A percentile compares a stretch with the other conserved stretches of the same genome.
phyloP scores from a whole-genome alignment of 2,888 invertebrate genomes.

The Nomada hirtipes region DNA sequence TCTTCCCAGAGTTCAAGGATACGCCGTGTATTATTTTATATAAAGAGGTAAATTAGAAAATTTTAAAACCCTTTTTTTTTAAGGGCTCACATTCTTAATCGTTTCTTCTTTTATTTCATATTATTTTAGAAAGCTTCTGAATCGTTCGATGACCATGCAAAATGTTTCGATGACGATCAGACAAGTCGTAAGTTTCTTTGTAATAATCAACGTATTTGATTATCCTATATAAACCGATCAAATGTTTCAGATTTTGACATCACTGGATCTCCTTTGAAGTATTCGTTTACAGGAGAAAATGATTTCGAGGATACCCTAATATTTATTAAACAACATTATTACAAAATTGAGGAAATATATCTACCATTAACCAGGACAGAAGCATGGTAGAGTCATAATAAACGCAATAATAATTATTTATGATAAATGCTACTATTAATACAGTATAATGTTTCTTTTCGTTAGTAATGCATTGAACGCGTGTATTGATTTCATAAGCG shows the following conservation, averaged over 20 bases:
- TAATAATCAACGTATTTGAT: background rate
- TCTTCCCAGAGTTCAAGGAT: constrained; percentile 67
- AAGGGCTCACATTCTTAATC: background rate
- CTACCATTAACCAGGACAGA: constrained; percentile 65
- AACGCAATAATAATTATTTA: background rate
- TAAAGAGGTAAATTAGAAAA: constrained; percentile 48
- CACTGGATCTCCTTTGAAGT: constrained; percentile 75
- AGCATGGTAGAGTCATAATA: constrained; percentile 65
- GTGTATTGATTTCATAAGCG: constrained; percentile 59
- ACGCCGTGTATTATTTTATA: constrained; percentile 52
- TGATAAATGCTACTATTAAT: background rate
- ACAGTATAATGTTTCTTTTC: background rate
- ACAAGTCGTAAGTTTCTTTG: constrained; percentile 27
- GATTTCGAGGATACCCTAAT: constrained; percentile 67
- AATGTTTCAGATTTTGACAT: constrained; percentile 65
- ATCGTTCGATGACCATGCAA: background rate
- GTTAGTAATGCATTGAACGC: constrained; percentile 66
- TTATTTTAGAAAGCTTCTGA: constrained; percentile 25
- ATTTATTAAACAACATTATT: constrained; percentile 65
- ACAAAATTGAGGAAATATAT: constrained; percentile 70
- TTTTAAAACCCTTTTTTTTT: background rate
- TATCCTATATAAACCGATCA: background rate
- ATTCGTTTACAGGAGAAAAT: constrained; percentile 69
- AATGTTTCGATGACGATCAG: background rate
- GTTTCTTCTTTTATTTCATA: background rate